Evolutionary conservation across 2,888 invertebrate species (phyloP).

Genomic region (Ormyrus pomaceus): DNA sequence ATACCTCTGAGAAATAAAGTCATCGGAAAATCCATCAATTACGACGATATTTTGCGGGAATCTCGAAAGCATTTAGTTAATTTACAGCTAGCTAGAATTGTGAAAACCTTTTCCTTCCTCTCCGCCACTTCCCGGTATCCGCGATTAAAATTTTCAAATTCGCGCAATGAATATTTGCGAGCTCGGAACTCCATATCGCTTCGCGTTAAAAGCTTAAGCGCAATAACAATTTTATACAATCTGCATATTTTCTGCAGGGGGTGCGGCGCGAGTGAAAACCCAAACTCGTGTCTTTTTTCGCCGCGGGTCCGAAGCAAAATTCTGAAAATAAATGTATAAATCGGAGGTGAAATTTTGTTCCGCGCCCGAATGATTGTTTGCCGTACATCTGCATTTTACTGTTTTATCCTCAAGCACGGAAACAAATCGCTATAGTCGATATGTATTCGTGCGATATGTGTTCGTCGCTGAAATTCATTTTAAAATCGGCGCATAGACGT

Average conservation of each 20-base stretch:
- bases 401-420: constrained; percentile 40
- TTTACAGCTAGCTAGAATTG: no score
- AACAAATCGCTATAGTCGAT: constrained; percentile 26
- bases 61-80: no score
- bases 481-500: constrained; percentile 27
- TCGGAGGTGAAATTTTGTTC: constrained; percentile 31
- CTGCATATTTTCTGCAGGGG: constrained; percentile 17
- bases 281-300: neutral
- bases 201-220: constrained; percentile 30
- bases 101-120: no score
- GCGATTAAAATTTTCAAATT: no score
- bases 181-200: neutral
- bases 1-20: no score
- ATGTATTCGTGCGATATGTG: neutral
- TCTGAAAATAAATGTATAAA: constrained; percentile 29
- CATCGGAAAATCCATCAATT: no score
- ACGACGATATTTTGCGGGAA: no score
- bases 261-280: no score
- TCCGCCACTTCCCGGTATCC: no score
- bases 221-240: constrained; percentile 24
- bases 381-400: constrained; percentile 35
- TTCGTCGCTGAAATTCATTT: constrained; percentile 43
- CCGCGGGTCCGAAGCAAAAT: constrained; percentile 26
- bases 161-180: no score
- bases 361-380: constrained; percentile 32